These are phyloP conservation scores for Syrmaticus mikado DNA, from an alignment of 2,113 vertebrate species.

Conservation along the genomic window DNA sequence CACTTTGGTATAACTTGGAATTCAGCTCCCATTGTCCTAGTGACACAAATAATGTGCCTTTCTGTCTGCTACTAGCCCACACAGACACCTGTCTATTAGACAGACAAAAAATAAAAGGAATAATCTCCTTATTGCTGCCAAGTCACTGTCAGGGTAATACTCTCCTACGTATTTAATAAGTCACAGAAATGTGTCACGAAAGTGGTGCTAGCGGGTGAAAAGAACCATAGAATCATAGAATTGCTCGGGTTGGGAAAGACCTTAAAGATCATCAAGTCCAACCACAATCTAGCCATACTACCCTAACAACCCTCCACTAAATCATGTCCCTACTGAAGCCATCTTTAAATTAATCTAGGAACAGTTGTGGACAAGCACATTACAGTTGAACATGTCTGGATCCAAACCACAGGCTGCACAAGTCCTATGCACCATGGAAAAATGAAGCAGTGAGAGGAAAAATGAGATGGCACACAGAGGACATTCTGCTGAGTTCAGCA, in stretches of 20 bases:
- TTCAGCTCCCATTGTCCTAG: accelerated
- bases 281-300: too few species aligned
- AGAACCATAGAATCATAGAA: not conserved
- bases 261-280: too few species aligned
- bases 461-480: not conserved
- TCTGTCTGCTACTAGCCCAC: not conserved
- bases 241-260: too few species aligned
- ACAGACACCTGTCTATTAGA: not conserved
- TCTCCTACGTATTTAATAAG: not conserved
- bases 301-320: too few species aligned
- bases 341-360: not conserved
- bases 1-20: not conserved
- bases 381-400: not conserved
- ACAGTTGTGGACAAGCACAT: not conserved
- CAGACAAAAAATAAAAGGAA: not conserved
- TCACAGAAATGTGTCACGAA: not conserved
- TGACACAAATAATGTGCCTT: not conserved
- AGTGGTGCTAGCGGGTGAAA: not conserved
- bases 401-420: not conserved
- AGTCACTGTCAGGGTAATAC: not conserved
- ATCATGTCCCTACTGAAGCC: not conserved
- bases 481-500: not conserved
- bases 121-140: not conserved
- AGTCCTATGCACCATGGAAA: not conserved
- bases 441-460: not conserved